Conservation (phyloP, 2,888 invertebrate species). For the Stenchaetothrips biformis region DNA sequence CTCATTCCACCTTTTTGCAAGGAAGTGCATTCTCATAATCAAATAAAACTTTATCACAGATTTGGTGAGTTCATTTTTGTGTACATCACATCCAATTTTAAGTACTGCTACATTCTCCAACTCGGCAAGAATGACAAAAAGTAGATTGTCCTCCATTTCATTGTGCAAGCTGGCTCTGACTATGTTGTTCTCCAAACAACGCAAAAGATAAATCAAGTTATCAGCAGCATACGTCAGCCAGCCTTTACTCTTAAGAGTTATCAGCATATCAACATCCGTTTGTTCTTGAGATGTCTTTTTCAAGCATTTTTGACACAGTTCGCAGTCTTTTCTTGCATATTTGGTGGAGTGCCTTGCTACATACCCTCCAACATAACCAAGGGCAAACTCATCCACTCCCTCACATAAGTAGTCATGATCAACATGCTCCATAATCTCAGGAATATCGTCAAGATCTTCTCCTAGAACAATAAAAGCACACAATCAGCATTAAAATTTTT, state of each 20-base stretch:
- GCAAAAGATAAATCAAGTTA: background rate
- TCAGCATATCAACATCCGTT: constrained; percentile 22
- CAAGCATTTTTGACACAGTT: background rate
- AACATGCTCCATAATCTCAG: background rate
- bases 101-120: background rate
- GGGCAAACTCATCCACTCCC: constrained; percentile 25
- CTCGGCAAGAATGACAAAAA: constrained; percentile 14
- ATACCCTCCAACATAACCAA: constrained; percentile 21
- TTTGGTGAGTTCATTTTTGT: constrained; percentile 24
- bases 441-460: background rate
- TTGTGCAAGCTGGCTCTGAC: background rate
- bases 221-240: constrained; percentile 26
- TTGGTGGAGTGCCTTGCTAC: constrained; percentile 21
- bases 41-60: constrained; percentile 22
- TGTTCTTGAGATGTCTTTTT: constrained; percentile 9
- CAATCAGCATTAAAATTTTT: background rate
- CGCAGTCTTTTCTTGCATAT: background rate
- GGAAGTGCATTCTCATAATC: constrained; percentile 21
- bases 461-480: background rate
- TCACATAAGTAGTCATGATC: constrained; percentile 19
- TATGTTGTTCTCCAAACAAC: background rate
- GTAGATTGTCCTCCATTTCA: constrained; percentile 24
- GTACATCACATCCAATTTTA: constrained; percentile 4
- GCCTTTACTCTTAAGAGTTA: constrained; percentile 27
- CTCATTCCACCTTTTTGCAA: constrained; percentile 14